A percentile compares a stretch with the other conserved stretches of the same genome.
Evolutionary conservation across 2,888 invertebrate genomes (phyloP).

Genomic region (Agelastica alni): DNA sequence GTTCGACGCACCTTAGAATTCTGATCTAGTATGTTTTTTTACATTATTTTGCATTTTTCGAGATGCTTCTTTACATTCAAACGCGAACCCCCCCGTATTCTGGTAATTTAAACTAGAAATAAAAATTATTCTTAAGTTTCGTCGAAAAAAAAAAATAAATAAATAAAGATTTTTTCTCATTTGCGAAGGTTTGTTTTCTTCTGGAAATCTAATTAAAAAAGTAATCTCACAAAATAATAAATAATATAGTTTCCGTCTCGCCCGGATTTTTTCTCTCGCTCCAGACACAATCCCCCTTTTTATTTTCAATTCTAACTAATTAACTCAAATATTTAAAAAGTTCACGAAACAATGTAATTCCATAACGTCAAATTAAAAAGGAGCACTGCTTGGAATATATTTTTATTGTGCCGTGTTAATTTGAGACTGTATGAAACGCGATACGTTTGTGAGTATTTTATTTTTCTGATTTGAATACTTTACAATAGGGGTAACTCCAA

Average conservation of each 20-base stretch:
- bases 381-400: slow-evolving; percentile 32
- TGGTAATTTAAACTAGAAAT: no score
- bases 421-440: slow-evolving; percentile 30
- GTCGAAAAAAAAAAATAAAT: slow-evolving; percentile 7
- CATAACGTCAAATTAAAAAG: slow-evolving; percentile 32
- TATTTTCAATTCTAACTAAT: slow-evolving; percentile 40
- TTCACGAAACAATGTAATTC: slow-evolving; percentile 35
- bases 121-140: slow-evolving; percentile 2
- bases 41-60: no score
- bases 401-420: slow-evolving; percentile 35
- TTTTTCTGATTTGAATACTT: slow-evolving; percentile 30
- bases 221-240: slow-evolving; percentile 43
- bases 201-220: slow-evolving; percentile 42
- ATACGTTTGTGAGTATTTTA: slow-evolving; percentile 31
- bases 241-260: slow-evolving; percentile 38
- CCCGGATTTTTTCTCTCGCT: slow-evolving; percentile 23
- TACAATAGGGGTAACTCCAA: slow-evolving; percentile 28
- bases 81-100: no score
- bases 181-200: slow-evolving; percentile 23
- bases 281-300: slow-evolving; percentile 38
- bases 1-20: no score
- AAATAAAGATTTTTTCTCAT: neutral
- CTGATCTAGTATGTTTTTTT: no score
- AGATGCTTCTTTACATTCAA: no score
- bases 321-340: slow-evolving; percentile 43